Conservation (phyloP, 2,797 vertebrate genomes). For the Eutrigla gurnardus region DNA sequence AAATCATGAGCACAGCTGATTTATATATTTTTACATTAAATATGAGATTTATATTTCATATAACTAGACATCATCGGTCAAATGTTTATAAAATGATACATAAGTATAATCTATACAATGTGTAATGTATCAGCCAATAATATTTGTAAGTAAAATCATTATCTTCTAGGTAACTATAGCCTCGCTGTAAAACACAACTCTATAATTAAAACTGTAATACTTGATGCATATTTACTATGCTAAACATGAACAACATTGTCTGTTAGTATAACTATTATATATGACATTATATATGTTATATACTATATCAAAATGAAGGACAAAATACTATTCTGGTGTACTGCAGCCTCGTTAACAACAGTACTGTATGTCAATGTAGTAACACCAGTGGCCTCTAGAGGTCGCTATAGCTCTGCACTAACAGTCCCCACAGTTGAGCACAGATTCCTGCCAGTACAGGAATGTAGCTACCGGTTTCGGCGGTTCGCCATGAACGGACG, state of each 20-base stretch:
- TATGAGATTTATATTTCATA: too few species aligned
- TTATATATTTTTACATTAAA: too few species aligned
- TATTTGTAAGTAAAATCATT: background rate
- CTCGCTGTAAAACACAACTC: background rate
- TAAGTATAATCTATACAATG: background rate
- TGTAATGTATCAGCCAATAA: background rate
- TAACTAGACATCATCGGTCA: too few species aligned
- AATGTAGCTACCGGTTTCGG: slow-evolving; percentile 17
- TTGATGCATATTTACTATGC: background rate
- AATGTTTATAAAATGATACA: background rate
- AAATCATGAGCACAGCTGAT: background rate
- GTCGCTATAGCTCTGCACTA: slow-evolving; percentile 41
- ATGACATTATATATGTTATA: background rate
- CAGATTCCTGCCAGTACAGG: slow-evolving; percentile 1
- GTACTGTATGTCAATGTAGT: background rate
- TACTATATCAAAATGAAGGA: background rate
- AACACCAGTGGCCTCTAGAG: slow-evolving; percentile 35
- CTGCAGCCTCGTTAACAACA: background rate
- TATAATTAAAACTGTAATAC: background rate
- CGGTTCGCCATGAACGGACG: slow-evolving; percentile 16
- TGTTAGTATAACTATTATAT: background rate
- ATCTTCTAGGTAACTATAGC: background rate
- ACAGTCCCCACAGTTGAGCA: background rate
- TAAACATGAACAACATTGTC: background rate
- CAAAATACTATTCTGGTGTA: background rate